Base-by-base conservation (phyloP, 64 coral and sea anemone genomes). In the Dendronephthya gigantea region DNA sequence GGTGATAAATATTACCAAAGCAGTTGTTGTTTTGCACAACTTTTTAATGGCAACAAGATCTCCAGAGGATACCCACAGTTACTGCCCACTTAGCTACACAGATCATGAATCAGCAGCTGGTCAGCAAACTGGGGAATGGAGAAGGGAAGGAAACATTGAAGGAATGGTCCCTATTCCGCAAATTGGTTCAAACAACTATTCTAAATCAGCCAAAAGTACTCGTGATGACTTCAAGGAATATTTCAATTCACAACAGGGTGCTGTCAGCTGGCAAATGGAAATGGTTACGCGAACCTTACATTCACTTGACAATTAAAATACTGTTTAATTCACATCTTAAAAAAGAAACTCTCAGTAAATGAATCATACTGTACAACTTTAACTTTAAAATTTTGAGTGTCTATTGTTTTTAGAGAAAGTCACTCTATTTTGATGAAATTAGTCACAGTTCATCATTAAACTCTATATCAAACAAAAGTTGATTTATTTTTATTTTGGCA, bases 221-320 rank as follows among this genome's bases (percentile, higher is more conserved):
- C 69, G 69, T 75, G 69, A 75, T 27, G 25, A 75, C 69, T 75
- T 75, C 35, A 75, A 75, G 30, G 35, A 75, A 27, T 75, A 75
- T 75, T 75, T 75, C 25, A 75, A 66, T 34, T 75, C 69, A 1
- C 69, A 13, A 31, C 13, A 75, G 25, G 30, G 69, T 33, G n/a
- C 12, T 33, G 69, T 75, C 25, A 75, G 69, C 25, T 75, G 69
- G 69, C 69, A 75, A 34, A 23, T 13, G 69, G 69, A 75, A 14
- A 75, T 75, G 69, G 2, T 75, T 33, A 66, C 29, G n/a, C 41
- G 41, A 45, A 45, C 41, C 4, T 45, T 45, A 45, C 4, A 45
- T 45, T 6, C 41, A 45, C 11, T 45, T 45, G 11, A 45, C 11
- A 45, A 45, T 6, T 45, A 45, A 45, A 45, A 45, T 45, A 45